These are phyloP conservation scores for Sphenodon punctatus DNA, from an alignment of 2,797 vertebrate species.

Conservation along the genomic window DNA sequence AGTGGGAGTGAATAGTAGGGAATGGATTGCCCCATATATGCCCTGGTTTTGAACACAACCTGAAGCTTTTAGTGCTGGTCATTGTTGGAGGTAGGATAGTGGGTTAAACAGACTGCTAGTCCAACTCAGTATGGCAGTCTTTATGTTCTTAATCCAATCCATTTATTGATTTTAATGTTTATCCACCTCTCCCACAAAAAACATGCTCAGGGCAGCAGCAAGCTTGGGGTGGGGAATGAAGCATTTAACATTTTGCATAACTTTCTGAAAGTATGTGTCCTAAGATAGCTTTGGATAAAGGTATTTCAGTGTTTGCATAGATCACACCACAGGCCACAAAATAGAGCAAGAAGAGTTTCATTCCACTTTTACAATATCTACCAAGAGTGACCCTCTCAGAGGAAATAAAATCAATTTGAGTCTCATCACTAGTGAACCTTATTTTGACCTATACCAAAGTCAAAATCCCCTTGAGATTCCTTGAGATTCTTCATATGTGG, in stretches of 20 bases:
- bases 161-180: too few species aligned
- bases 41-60: too few species aligned
- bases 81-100: too few species aligned
- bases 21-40: too few species aligned
- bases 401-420: background rate
- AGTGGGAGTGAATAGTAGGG: too few species aligned
- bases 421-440: background rate
- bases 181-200: too few species aligned
- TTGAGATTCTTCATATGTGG: background rate
- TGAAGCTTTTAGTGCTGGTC: too few species aligned
- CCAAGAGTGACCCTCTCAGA: background rate
- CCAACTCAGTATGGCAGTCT: too few species aligned
- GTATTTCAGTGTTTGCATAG: background rate
- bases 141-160: too few species aligned
- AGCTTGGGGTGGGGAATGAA: too few species aligned
- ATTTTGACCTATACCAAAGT: background rate
- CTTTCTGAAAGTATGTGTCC: background rate
- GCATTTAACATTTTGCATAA: background rate
- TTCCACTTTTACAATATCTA: rapidly evolving
- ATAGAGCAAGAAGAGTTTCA: background rate
- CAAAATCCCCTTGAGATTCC: background rate
- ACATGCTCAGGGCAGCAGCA: too few species aligned
- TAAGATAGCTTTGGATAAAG: background rate
- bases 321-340: background rate
- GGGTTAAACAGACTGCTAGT: too few species aligned